phyloP scores from a whole-genome alignment of 1,140 invertebrate species.

The Rhagoletis zephyria region DNA sequence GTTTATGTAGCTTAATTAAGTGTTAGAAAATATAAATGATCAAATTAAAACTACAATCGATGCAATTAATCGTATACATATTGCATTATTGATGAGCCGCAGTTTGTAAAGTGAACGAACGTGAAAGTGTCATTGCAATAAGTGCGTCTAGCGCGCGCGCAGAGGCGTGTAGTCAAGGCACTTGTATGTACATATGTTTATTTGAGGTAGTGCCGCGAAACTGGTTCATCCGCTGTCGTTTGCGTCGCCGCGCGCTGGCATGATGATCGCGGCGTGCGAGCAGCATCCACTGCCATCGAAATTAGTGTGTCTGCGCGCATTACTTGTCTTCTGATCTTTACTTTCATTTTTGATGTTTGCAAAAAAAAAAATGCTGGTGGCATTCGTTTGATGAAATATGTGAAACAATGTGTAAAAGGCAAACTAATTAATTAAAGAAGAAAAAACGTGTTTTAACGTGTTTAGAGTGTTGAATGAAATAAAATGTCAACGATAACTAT shows the following conservation, averaged over 20 bases:
- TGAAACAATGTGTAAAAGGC: not conserved
- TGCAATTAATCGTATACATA: not conserved
- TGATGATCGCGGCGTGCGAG: not conserved
- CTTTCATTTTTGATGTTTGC: slow-evolving; percentile 32
- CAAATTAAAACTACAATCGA: not conserved
- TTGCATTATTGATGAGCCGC: slow-evolving; percentile 42
- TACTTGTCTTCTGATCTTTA: not conserved
- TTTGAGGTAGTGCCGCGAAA: not conserved
- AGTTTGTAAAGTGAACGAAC: slow-evolving; percentile 23
- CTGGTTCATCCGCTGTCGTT: not conserved
- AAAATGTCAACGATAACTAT: not conserved
- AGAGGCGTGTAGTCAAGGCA: not conserved
- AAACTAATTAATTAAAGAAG: not conserved
- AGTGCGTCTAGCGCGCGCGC: not conserved
- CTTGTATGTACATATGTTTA: not conserved
- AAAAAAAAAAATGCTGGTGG: not conserved
- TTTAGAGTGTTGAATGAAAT: slow-evolving; percentile 8
- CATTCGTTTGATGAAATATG: not conserved
- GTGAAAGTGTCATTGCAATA: not conserved
- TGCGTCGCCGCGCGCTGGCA: not conserved
- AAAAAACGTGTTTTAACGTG: not conserved
- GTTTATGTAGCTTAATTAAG: not conserved
- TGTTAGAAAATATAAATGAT: not conserved
- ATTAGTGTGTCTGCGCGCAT: not conserved
- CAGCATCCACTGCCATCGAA: not conserved